Evolutionary conservation across 1,140 invertebrate genomes (phyloP), one percentile per base, ranked within the genome.

Genomic region (Drosophila eugracilis): DNA sequence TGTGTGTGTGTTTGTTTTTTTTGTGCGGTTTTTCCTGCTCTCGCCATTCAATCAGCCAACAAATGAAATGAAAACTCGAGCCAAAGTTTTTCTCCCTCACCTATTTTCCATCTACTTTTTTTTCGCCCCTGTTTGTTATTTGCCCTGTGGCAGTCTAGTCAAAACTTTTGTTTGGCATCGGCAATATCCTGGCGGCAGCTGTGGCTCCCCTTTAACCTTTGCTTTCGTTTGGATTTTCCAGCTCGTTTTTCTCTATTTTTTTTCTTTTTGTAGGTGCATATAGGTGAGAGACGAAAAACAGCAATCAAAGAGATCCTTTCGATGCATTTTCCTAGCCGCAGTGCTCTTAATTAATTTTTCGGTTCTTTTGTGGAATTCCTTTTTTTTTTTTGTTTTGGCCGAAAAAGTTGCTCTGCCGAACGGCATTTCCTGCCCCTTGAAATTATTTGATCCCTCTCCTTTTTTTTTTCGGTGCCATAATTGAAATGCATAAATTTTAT

Each of bases 401-500:
- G 37, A 60, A 72, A 72, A 80, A 54, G 72, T 72, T 66, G 72
- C 67, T 63, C 48, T 41, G 39, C 60, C 44, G 59, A 28, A 47
- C 47, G 41, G 34, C 32, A 53, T 36, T 58, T 73, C 32, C 53
- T 52, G 65, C 17, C n/a, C 10, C n/a, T 17, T 48, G 6, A 54
- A 54, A 66, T 80, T 76, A 66, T 74, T 73, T 26, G 58, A 34
- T 65, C 26, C 52, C 54, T 55, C 21, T 9, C 0, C 12, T 63
- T 72, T 58, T 66, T 55, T 69, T 77, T 45, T 72, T 76, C n/a
- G 63, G 69, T 60, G 1, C 4, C 45, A 75, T 86, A 88, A 86
- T 86, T 86, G 83, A 80, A 84, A 86, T 86, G 81, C 81, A 86
- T 86, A 86, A 86, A 86, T 86, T 86, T 86, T 70, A 66, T 77